Evolutionary conservation across 2,888 invertebrate species (phyloP).

Genomic region (Eurytoma adleriae): DNA sequence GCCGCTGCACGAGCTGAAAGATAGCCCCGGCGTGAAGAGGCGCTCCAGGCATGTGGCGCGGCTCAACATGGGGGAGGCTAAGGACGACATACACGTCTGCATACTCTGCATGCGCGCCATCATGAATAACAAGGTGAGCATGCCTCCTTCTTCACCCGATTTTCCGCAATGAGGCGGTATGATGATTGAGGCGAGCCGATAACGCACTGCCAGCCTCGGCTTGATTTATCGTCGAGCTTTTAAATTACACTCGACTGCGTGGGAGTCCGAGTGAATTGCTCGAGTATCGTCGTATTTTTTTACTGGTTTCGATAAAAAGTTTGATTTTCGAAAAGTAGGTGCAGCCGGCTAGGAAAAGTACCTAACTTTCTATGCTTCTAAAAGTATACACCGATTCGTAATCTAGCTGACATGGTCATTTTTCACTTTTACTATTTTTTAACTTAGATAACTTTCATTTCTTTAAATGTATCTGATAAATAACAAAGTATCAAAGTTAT

Average conservation of each 20-base stretch:
- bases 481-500: no score
- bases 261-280: no score
- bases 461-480: no score
- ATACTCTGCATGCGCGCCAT: constrained; percentile 99
- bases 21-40: constrained; percentile 84
- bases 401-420: no score
- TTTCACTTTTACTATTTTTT: no score
- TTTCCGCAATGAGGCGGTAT: background rate
- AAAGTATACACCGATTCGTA: no score
- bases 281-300: background rate
- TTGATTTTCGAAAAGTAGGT: no score
- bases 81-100: constrained; percentile 99
- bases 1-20: constrained; percentile 80
- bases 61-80: constrained; percentile 95
- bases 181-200: constrained; percentile 5
- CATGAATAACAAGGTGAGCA: constrained; percentile 96
- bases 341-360: no score
- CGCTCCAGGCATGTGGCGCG: constrained; percentile 91
- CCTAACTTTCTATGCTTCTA: no score
- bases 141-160: background rate
- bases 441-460: no score
- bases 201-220: background rate
- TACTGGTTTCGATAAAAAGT: background rate
- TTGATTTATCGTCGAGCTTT: no score
- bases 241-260: no score